Conservation (phyloP, 2,888 invertebrate species). For the Pseudeuparius sepicola region DNA sequence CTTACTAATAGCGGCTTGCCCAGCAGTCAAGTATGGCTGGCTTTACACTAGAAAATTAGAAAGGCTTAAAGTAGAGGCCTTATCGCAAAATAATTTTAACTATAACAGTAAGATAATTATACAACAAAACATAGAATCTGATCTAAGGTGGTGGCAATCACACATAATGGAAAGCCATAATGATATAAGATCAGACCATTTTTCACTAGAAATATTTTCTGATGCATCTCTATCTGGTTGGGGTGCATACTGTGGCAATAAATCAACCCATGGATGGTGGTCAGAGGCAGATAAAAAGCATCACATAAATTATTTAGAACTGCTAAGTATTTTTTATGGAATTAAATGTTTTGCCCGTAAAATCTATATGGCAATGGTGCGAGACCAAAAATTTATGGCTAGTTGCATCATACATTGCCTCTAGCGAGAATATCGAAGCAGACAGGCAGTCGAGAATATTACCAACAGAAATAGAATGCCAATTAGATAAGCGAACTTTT, state of each 20-base stretch:
- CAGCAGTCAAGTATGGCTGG: not conserved
- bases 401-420: not conserved
- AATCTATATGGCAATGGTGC: conserved; percentile 3
- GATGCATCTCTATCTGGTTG: conserved; percentile 1
- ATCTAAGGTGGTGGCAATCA: not conserved
- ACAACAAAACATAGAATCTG: not conserved
- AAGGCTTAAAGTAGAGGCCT: not conserved
- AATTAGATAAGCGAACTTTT: not conserved
- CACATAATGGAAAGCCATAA: conserved; percentile 1
- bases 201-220: not conserved
- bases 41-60: not conserved
- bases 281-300: not conserved
- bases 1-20: not conserved
- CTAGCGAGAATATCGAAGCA: not conserved
- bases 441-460: conserved; percentile 1
- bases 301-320: conserved; percentile 1
- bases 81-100: not conserved
- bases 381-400: conserved; percentile 2
- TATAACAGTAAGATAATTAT: not conserved
- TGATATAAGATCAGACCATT: conserved; percentile 1
- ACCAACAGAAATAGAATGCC: not conserved
- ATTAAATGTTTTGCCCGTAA: conserved; percentile 5
- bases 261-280: conserved; percentile 7
- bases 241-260: not conserved
- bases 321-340: conserved; percentile 15